phyloP scores from a whole-genome alignment of 2,797 vertebrate species.

The Hippopotamyrus pictus region DNA sequence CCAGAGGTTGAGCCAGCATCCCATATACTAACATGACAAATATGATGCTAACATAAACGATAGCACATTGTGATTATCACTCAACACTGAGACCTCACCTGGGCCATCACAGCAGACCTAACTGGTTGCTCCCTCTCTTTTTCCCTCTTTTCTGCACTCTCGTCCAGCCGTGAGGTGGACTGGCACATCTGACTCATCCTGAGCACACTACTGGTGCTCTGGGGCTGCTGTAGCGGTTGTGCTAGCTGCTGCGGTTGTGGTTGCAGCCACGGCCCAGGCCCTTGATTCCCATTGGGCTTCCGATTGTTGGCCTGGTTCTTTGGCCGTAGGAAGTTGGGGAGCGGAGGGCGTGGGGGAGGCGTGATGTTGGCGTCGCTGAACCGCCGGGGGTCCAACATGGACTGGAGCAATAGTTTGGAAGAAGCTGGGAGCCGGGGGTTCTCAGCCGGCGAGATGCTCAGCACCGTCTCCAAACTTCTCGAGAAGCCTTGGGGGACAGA shows the following conservation, averaged over 20 bases:
- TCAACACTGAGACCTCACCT: conserved; percentile 42
- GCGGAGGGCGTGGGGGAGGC: conserved; percentile 58
- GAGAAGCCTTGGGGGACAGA: conserved; percentile 52
- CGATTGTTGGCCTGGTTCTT: conserved; percentile 37
- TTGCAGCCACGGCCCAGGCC: conserved; percentile 32
- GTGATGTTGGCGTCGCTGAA: conserved; percentile 55
- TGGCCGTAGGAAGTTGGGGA: conserved; percentile 47
- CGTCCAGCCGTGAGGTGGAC: conserved; percentile 61
- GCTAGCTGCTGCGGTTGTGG: conserved; percentile 31
- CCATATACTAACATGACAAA: not conserved
- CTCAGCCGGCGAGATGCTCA: conserved; percentile 32
- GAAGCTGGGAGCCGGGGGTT: conserved; percentile 17
- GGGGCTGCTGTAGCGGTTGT: not conserved
- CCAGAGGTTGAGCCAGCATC: not conserved
- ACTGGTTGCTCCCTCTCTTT: conserved; percentile 36
- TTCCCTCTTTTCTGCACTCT: conserved; percentile 33
- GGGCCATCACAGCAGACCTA: conserved; percentile 44
- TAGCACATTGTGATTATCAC: too few relatives aligned
- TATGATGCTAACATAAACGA: not conserved
- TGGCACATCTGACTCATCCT: conserved; percentile 55
- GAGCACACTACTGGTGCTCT: conserved; percentile 41
- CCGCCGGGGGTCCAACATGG: conserved; percentile 48
- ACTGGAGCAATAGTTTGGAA: not conserved
- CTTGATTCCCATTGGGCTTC: conserved; percentile 22
- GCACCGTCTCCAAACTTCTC: conserved; percentile 62